Conservation (phyloP, 1,140 invertebrate genomes). For the Vollenhovia emeryi region DNA sequence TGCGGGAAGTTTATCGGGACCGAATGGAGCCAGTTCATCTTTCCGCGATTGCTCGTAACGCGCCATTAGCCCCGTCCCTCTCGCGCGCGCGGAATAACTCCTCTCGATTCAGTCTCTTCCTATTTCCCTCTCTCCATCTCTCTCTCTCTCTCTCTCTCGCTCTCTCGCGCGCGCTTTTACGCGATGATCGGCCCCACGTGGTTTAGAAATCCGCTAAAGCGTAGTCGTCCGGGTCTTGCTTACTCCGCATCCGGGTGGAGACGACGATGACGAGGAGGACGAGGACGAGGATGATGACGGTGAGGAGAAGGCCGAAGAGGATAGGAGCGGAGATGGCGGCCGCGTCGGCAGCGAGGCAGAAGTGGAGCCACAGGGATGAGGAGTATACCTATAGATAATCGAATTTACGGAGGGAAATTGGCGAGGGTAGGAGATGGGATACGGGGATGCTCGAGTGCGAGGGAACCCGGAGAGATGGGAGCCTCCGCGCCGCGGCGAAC, state of each 20-base stretch:
- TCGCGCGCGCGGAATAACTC: conserved; percentile 3
- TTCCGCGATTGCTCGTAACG: conserved; percentile 56
- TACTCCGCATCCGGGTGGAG: conserved; percentile 43
- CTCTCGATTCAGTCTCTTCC: not conserved
- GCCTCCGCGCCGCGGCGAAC: conserved; percentile 60
- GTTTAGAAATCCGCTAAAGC: conserved; percentile 64
- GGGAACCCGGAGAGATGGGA: conserved; percentile 65
- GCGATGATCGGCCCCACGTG: conserved; percentile 69
- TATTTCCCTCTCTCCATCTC: not conserved
- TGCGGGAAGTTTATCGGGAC: conserved; percentile 42
- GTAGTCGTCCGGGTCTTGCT: conserved; percentile 59
- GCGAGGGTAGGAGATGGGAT: conserved; percentile 69
- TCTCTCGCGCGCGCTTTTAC: conserved; percentile 22
- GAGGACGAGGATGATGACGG: conserved; percentile 9
- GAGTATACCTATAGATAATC: conserved; percentile 83
- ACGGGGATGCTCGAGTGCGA: conserved; percentile 38
- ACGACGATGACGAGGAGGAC: conserved; percentile 4
- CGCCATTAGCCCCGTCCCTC: conserved; percentile 37
- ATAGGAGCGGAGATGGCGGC: conserved; percentile 30
- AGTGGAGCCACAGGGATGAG: conserved; percentile 42
- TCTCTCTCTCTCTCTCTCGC: conserved; percentile 11
- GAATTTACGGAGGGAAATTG: conserved; percentile 83
- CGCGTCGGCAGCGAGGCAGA: conserved; percentile 5
- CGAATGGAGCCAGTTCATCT: conserved; percentile 57
- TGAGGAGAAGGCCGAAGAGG: conserved; percentile 29